These are phyloP conservation scores for Gorilla gorilla DNA, from an alignment of 2,113 vertebrate species.

Conservation along the genomic window DNA sequence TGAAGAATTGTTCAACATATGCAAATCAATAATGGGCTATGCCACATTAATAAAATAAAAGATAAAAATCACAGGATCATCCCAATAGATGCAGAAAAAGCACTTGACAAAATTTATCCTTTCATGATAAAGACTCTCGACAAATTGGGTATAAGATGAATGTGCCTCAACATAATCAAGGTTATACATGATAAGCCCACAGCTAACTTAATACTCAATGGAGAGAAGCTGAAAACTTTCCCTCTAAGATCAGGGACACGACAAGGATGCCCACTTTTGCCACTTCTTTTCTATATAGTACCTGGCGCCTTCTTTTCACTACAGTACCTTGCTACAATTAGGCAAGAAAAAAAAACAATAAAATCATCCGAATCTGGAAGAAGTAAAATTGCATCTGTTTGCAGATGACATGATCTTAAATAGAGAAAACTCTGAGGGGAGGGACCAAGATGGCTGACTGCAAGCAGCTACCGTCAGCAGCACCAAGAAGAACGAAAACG, in stretches of 20 bases:
- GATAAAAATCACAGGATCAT: background rate
- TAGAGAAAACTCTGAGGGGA: background rate
- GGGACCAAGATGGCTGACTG: no score
- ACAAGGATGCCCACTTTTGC: background rate
- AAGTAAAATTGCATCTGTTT: background rate
- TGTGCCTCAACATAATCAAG: background rate
- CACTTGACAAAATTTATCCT: background rate
- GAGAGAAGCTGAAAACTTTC: background rate
- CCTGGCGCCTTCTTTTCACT: background rate
- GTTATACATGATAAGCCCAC: background rate
- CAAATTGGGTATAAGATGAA: background rate
- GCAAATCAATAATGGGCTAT: background rate
- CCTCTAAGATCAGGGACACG: background rate
- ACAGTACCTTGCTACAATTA: background rate
- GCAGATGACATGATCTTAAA: background rate
- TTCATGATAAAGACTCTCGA: background rate
- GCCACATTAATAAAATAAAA: background rate
- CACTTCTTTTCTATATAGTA: background rate
- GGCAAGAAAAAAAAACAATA: background rate
- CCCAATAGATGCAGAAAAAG: background rate
- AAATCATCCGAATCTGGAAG: background rate
- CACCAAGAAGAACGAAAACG: no score
- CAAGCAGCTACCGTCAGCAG: no score
- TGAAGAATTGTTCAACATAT: background rate
- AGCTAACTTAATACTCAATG: background rate